Percentiles rank a stretch among this genome's conserved stretches.
phyloP scores from a whole-genome alignment of 2,888 invertebrate genomes.

The Watsonalla cultraria region DNA sequence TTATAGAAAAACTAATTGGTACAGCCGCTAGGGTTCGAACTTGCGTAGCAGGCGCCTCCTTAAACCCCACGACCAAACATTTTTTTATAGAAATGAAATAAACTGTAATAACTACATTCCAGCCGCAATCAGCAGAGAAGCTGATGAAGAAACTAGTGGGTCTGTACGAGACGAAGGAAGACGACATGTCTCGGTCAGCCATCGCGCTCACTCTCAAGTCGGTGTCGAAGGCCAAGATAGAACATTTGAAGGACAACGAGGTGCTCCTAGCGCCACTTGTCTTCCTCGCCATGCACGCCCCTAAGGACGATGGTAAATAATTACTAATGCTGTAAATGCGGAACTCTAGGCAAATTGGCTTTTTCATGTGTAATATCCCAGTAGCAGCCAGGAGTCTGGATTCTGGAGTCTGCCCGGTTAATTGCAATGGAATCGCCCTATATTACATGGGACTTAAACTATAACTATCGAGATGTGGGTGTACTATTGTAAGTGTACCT shows the following conservation, averaged over 20 bases:
- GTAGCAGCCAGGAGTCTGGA: too few species aligned
- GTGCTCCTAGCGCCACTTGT: constrained; percentile 87
- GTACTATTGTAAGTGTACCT: too few species aligned
- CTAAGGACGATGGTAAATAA: constrained; percentile 80
- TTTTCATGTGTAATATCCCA: too few species aligned
- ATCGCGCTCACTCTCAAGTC: constrained; percentile 88
- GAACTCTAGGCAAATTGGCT: neutral
- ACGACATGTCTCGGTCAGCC: constrained; percentile 85
- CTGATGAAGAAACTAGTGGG: constrained; percentile 76
- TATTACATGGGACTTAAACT: too few species aligned
- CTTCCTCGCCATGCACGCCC: constrained; percentile 94
- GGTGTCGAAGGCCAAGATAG: constrained; percentile 89
- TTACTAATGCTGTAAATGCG: neutral
- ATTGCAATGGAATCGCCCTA: too few species aligned
- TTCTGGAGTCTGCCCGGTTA: too few species aligned
- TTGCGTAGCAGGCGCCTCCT: too few species aligned
- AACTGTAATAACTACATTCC: constrained; percentile 10
- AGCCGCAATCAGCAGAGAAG: constrained; percentile 76
- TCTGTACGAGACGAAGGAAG: constrained; percentile 78
- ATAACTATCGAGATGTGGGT: too few species aligned
- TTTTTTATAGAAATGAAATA: too few species aligned
- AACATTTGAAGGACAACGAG: constrained; percentile 88
- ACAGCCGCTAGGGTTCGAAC: too few species aligned
- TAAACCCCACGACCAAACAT: too few species aligned
- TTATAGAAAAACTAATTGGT: too few species aligned